Conservation (phyloP, 2,113 vertebrate species). For the Bubo bubo region DNA sequence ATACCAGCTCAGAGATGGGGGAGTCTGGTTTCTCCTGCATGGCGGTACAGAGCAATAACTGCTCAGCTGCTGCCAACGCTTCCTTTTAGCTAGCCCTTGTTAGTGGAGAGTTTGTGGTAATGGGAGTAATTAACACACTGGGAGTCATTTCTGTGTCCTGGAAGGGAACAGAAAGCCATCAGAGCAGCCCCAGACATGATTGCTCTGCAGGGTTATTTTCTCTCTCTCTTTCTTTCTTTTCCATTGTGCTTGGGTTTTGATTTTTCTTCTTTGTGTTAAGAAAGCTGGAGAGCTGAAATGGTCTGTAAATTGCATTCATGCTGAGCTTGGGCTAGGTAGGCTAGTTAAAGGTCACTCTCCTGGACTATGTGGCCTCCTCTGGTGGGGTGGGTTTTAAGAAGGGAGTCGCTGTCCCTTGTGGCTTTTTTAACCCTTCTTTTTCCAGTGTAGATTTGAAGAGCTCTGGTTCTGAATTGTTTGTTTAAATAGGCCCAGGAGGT, state of each 20-base stretch:
- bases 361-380: conserved; percentile 62
- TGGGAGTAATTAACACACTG: conserved; percentile 80
- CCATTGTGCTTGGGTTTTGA: conserved; percentile 75
- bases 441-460: conserved; percentile 47
- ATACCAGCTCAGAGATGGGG: neutral
- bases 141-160: conserved; percentile 76
- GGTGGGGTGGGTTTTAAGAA: conserved; percentile 9
- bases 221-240: conserved; percentile 66
- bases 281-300: conserved; percentile 78
- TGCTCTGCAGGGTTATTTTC: conserved; percentile 78
- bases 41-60: conserved; percentile 35
- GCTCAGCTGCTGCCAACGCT: conserved; percentile 56
- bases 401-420: neutral
- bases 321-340: conserved; percentile 70
- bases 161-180: conserved; percentile 76
- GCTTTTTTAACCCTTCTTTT: conserved; percentile 36
- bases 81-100: conserved; percentile 67
- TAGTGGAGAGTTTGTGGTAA: conserved; percentile 79
- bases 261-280: conserved; percentile 77
- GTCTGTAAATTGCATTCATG: conserved; percentile 75
- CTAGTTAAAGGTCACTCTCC: conserved; percentile 74
- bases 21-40: conserved; percentile 13
- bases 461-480: conserved; percentile 55
- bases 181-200: conserved; percentile 75
- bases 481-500: conserved; percentile 59